These are phyloP conservation scores for Leuciscus waleckii DNA, from an alignment of 2,797 vertebrate genomes.

Conservation along the genomic window DNA sequence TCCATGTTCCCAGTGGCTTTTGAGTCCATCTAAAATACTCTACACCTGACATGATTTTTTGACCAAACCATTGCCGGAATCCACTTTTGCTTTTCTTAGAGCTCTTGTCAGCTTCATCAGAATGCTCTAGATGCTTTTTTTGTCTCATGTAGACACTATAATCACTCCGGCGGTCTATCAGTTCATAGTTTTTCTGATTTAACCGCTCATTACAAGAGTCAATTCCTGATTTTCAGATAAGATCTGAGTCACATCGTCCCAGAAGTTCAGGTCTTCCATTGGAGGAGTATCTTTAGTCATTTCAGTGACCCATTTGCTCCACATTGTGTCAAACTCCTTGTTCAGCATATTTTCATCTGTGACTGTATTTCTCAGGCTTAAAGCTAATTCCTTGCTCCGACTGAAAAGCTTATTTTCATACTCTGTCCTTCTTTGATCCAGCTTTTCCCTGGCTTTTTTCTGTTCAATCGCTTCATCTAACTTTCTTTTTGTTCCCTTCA, in stretches of 20 bases:
- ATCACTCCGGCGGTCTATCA: neutral
- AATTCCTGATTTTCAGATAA: constrained; percentile 41
- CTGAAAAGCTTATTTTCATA: constrained; percentile 63
- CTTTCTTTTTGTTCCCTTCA: neutral
- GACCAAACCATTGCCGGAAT: accelerated
- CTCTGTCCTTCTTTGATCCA: constrained; percentile 58
- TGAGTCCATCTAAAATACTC: accelerated
- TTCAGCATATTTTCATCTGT: constrained; percentile 54
- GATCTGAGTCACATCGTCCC: constrained; percentile 34
- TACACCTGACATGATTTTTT: neutral
- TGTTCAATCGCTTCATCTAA: constrained; percentile 23
- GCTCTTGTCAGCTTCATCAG: neutral
- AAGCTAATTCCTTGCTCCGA: constrained; percentile 61
- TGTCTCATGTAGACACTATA: constrained; percentile 37
- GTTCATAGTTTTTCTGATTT: neutral
- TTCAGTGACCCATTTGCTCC: constrained; percentile 57
- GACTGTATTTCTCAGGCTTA: constrained; percentile 50
- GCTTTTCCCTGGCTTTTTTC: constrained; percentile 50
- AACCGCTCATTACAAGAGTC: constrained; percentile 26
- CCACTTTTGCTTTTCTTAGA: neutral
- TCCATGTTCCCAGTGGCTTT: neutral
- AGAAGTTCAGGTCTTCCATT: constrained; percentile 17
- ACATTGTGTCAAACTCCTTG: constrained; percentile 49
- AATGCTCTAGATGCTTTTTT: constrained; percentile 13
- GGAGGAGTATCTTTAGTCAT: constrained; percentile 1